Conservation (phyloP, 2,888 invertebrate species). For the Xanthorhoe spadicearia region DNA sequence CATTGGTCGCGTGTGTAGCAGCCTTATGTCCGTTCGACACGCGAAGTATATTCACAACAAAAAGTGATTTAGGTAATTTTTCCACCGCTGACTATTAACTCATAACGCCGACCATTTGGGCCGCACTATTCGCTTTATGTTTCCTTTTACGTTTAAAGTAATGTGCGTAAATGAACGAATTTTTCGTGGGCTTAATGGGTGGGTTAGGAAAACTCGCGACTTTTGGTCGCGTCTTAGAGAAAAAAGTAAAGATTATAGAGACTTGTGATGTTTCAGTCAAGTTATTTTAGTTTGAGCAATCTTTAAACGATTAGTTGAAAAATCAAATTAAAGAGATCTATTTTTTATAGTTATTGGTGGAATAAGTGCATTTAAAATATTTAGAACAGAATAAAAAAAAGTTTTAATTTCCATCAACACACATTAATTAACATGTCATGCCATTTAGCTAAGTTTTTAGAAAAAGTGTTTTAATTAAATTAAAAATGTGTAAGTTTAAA, state of each 20-base stretch:
- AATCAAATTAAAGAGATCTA: no score
- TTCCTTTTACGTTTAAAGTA: conserved; percentile 54
- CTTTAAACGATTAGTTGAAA: no score
- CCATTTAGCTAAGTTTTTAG: no score
- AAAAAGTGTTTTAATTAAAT: no score
- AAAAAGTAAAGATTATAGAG: not conserved
- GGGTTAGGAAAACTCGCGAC: conserved; percentile 8
- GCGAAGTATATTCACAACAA: conserved; percentile 67
- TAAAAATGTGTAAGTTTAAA: no score
- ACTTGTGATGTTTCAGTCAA: no score
- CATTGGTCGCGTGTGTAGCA: conserved; percentile 71
- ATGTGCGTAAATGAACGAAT: conserved; percentile 49
- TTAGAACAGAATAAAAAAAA: no score
- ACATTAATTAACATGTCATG: no score
- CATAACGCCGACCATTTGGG: conserved; percentile 53
- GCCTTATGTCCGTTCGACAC: conserved; percentile 74
- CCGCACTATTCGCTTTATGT: conserved; percentile 48
- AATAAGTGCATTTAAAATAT: no score
- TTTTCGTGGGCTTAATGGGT: conserved; percentile 40
- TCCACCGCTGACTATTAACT: conserved; percentile 54
- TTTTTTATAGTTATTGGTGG: no score
- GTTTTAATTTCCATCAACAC: no score
- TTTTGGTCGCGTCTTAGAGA: not conserved
- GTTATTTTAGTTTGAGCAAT: no score
- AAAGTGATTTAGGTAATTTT: conserved; percentile 68